Base-by-base conservation (phyloP, 2,888 invertebrate genomes). In the Nesidiocoris tenuis region DNA sequence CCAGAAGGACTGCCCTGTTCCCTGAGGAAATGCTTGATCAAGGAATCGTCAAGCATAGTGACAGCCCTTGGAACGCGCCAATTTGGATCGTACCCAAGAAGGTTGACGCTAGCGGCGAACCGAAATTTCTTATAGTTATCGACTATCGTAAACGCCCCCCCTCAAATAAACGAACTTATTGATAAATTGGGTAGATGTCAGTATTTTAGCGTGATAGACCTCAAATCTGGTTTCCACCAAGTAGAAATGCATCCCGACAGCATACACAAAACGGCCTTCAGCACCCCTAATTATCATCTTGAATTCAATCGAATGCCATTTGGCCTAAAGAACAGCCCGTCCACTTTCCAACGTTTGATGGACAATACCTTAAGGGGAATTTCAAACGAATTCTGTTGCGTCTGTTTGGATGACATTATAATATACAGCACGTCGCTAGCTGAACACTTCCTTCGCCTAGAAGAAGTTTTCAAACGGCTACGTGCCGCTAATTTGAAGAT, bases 161-260 rank as follows among this genome's bases (percentile, higher is more conserved):
- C 57, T 1, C 39, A 66, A 16, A 66, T 66, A 0, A 76, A 80
- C 2, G 80, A 81, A 39, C 59, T 81, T 0, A 66, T 80, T 9
- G 80, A 80, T 39, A 78, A 79, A 59, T 64, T 80, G 39, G 80
- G 80, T 1, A 71, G 74, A 22, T 74, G 77, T 0, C 74, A 78
- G 18, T 80, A 80, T 56, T 81, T 81, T 54, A 77, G 79, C 0
- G 79, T 78, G 0, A 77, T 81, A 2, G 80, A 81, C 59, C 61
- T 81, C 0, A 79, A 79, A 5, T 72, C 68, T n/a, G 81, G 81
- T 0, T 81, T 80, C 56, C 80, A 81, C 24, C 80, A 81, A 67
- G 80, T 81, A 17, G 77, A 79, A 21, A 22, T 76, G 59, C 19
- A 55, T 9, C 21, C 56, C 2, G 54, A 24, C 0, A 24, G 24